Base-by-base conservation (phyloP, 2,888 invertebrate genomes). In the Hymenopus coronatus region DNA sequence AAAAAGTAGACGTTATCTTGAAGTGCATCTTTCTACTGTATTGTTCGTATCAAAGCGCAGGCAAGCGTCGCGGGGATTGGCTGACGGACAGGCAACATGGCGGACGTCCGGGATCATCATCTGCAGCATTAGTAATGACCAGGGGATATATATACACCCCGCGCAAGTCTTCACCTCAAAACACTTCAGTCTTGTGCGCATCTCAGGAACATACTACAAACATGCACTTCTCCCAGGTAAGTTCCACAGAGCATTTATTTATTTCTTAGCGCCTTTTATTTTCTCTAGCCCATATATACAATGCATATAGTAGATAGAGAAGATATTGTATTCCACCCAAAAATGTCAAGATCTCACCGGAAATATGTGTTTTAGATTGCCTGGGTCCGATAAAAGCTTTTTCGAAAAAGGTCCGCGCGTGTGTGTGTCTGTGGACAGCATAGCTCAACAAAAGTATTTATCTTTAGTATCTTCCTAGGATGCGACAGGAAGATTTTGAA, bases 21-120 rank as follows among this genome's bases (percentile, higher is more conserved):
- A 28, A 46, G 86, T 28, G 86, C 86, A 86, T 86, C 86, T 86
- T 86, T 86, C 86, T 86, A 30, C 14, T 46, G 28, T 86, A 70
- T 86, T 85, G 85, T 85, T 84, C 30, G 27, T 46, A 85, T 85
- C 85, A 85, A 85, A 85, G 54, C 54, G 54, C 54, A 70, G 54
- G 54, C 54, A 70, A 54, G 54, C 54, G 54, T 54, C 54, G 54
- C 54, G 54, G 54, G 54, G 54, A 86, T 81, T 54, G 81, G 86
- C 27, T 86, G 30, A 54, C 25, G 81, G 28, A 70, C 25, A 27
- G 54, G 86, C 86, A 81, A 81, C 28, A 86, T 86, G 86, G 70
- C 54, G 81, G 86, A 70, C 27, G 81, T 54, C 81, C 54, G 86
- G 70, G 25, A 28, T 28, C 15, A 86, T 81, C 81, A 81, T 86